These are phyloP conservation scores for Triplophysa tibetana DNA, from an alignment of 2,113 vertebrate genomes.

Conservation along the genomic window DNA sequence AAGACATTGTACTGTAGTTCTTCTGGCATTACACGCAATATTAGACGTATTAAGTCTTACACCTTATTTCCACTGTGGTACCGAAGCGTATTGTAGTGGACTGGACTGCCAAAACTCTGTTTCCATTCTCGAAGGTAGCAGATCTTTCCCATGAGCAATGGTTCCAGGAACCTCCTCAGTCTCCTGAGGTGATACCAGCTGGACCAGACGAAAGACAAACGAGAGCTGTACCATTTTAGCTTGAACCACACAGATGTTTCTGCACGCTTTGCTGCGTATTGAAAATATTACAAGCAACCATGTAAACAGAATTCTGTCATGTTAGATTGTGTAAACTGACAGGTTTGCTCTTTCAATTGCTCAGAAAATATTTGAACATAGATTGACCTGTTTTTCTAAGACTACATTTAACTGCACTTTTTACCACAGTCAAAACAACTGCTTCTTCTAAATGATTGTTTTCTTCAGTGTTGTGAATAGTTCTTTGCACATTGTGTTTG, in stretches of 20 bases:
- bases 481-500: no score
- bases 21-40: constrained; percentile 1
- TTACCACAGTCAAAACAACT: background rate
- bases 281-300: background rate
- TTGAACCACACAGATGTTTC: background rate
- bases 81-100: background rate
- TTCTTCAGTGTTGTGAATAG: no score
- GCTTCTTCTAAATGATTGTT: background rate
- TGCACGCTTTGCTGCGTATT: background rate
- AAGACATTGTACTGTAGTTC: background rate
- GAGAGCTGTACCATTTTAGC: background rate
- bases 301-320: background rate
- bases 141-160: background rate
- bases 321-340: background rate
- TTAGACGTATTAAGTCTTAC: background rate
- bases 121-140: background rate
- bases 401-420: background rate
- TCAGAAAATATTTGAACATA: background rate
- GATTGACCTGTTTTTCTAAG: background rate
- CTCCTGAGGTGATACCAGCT: constrained; percentile 2
- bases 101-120: background rate
- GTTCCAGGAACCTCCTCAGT: background rate
- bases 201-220: background rate
- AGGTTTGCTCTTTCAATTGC: background rate
- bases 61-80: background rate